Evolutionary conservation across 2,113 vertebrate species (phyloP), one percentile per base, ranked within the genome.

Genomic region (Struthio camelus): DNA sequence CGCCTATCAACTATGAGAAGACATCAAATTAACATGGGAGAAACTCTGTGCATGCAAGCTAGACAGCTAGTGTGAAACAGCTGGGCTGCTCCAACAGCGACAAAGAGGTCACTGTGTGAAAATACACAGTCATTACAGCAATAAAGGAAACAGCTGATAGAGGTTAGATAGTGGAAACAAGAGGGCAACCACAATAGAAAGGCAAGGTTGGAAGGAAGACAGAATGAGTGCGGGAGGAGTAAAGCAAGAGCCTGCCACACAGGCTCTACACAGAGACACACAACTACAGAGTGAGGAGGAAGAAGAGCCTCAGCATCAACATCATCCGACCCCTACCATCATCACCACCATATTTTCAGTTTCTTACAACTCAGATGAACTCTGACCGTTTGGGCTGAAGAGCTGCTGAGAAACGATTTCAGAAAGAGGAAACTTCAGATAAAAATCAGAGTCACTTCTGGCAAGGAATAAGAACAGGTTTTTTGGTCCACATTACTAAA

Each of bases 71-170:
- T 30, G 3, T 89, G 70, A 80, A 96, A 92, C 93, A 93, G 92
- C 90, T 96, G 96, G 85, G 83, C 94, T 87, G 90, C 58, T 92
- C 88, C 69, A 87, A 71, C 70, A 66, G 83, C 67, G 95, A 96
- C 92, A 95, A 85, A 96, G 88, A 71, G 94, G 96, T 94, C 94
- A 92, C 76, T 18, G 76, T 92, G 87, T 66, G 85, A 96, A 96
- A 95, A 96, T 67, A 94, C 86, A 78, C 77, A 93, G 92, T 44
- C 0, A 95, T 96, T 95, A 97, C 65, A 0, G 93, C 86, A 96
- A 92, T 95, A 95, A 97, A 95, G 92, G 95, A 95, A 96, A 95
- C 95, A 96, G 96, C 94, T 92, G 95, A 96, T 81, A 80, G 87
- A 89, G 91, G 94, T 96, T 89, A 96, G 85, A 70, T 51, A 80